Evolutionary conservation across 2,113 vertebrate genomes (phyloP), one percentile per base, ranked within the genome.

Genomic region (Romanogobio albipinnatus): DNA sequence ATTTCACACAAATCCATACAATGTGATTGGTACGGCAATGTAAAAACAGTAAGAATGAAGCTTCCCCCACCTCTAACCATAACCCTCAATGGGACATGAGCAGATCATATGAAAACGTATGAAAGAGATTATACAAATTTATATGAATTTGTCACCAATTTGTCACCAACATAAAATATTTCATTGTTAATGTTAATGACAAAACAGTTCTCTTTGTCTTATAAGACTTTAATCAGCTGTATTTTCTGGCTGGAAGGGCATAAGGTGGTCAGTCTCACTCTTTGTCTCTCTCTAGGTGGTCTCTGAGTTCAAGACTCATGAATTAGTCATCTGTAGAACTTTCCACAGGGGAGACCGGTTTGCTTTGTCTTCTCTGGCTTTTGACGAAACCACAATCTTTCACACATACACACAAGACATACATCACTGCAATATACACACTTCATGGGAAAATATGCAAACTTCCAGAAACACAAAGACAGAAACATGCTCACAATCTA

Each of bases 301-400:
- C 95, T 94, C 95, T 93, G 94, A 95, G 94, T 96, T 96, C 95
- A 95, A 95, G 95, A 94, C 96, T 96, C 95, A 96, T 96, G 96
- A 96, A 96, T 96, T 95, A 96, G 95, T 96, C 95, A 96, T 96
- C 94, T 96, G 94, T 95, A 96, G 94, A 94, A 94, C 93, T 94
- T 93, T 96, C 94, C 95, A 96, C 92, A 81, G 89, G 95, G 95
- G 95, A 95, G 93, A 95, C 94, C 94, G 92, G 93, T 92, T 92
- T 93, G 91, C 92, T 94, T 91, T 94, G 78, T 86, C 79, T 84
- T 81, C 76, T 94, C 93, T 94, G 93, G 86, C 78, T 85, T 61
- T 79, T 70, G 58, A 81, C 9, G n/a, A 74, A 74, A 43, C n/a
- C 70, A 17, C 15, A 61, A 7, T 24, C 26, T 86, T 56, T 62